These are phyloP conservation scores for Meganola albula DNA, from an alignment of 2,888 invertebrate species.

Conservation along the genomic window DNA sequence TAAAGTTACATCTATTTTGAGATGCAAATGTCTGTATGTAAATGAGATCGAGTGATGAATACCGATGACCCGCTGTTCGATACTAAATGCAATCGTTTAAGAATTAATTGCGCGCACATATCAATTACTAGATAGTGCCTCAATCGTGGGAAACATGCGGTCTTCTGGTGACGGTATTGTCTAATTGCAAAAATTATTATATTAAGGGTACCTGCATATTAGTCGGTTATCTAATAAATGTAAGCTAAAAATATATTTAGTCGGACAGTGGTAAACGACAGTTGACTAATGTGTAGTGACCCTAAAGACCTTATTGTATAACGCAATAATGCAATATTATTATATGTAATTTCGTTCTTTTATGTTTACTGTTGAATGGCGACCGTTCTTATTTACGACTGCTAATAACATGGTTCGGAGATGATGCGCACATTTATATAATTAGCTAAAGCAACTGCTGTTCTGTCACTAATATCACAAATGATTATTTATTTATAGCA, in stretches of 20 bases:
- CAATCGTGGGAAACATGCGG: conserved; percentile 37
- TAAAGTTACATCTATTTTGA: conserved; percentile 39
- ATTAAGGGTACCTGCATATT: conserved; percentile 32
- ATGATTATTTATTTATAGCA: conserved; percentile 18
- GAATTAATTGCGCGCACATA: conserved; percentile 44
- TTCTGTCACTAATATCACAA: conserved; percentile 12
- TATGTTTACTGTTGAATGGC: conserved; percentile 32
- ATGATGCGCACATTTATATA: conserved; percentile 34
- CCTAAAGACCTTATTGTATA: conserved; percentile 26
- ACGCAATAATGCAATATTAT: conserved; percentile 33
- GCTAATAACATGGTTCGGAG: conserved; percentile 38
- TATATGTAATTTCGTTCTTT: conserved; percentile 38
- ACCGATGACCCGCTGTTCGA: conserved; percentile 13
- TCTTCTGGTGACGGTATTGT: conserved; percentile 40
- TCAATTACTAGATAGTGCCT: conserved; percentile 40
- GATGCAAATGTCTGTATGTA: conserved; percentile 26
- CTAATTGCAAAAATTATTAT: conserved; percentile 38
- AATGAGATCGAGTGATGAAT: conserved; percentile 13
- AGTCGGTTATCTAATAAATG: conserved; percentile 29
- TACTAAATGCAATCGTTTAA: conserved; percentile 20
- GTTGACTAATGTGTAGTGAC: too few species aligned
- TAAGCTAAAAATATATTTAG: too few species aligned
- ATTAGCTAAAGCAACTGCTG: conserved; percentile 33
- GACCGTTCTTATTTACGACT: conserved; percentile 39
- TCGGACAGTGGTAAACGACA: too few species aligned